Conservation (phyloP, 1,140 invertebrate species). For the Diuraphis noxia region DNA sequence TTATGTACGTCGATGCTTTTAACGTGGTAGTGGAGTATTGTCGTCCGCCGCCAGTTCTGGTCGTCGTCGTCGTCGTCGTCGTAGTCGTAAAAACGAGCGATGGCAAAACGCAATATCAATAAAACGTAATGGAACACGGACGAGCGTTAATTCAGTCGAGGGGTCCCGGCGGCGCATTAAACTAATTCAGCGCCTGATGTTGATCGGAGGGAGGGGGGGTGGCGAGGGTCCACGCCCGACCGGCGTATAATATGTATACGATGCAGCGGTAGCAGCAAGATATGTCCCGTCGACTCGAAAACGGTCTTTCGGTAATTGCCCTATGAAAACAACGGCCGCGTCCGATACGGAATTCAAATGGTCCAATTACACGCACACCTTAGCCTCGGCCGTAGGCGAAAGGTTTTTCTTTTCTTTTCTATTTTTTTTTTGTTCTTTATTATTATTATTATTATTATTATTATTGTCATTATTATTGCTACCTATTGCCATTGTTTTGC, state of each 20-base stretch:
- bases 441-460: constrained; percentile 21
- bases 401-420: background rate
- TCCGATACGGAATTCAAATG: constrained; percentile 48
- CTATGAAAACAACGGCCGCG: constrained; percentile 45
- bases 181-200: constrained; percentile 41
- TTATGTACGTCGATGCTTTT: background rate
- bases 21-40: background rate
- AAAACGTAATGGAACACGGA: constrained; percentile 52
- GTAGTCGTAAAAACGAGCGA: constrained; percentile 42
- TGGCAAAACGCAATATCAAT: constrained; percentile 50
- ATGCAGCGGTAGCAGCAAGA: background rate
- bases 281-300: constrained; percentile 13
- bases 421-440: constrained; percentile 21
- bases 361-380: constrained; percentile 51
- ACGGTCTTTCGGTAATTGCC: constrained; percentile 49
- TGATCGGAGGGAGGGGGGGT: background rate
- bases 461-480: background rate
- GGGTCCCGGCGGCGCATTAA: constrained; percentile 32
- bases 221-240: background rate
- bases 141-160: constrained; percentile 46
- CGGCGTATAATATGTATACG: constrained; percentile 3
- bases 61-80: constrained; percentile 7
- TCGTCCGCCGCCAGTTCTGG: constrained; percentile 3
- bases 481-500: constrained; percentile 21
- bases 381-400: background rate